phyloP scores from a whole-genome alignment of 2,888 invertebrate species.

The Lamproptera curius region DNA sequence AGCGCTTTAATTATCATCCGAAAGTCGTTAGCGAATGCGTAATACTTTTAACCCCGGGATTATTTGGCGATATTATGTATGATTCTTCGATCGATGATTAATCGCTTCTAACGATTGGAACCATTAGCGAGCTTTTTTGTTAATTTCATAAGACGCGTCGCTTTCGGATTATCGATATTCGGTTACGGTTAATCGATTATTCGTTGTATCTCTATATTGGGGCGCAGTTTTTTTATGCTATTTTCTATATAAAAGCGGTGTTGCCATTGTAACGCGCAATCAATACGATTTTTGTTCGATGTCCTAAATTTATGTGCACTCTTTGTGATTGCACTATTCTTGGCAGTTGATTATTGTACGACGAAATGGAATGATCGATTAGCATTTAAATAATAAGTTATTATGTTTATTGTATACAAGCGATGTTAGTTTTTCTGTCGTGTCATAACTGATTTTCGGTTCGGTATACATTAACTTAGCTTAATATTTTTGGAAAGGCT shows the following conservation, averaged over 20 bases:
- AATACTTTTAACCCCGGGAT: conserved; percentile 3
- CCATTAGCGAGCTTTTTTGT: conserved; percentile 65
- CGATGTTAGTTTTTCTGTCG: no score
- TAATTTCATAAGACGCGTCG: conserved; percentile 42
- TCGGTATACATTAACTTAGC: no score
- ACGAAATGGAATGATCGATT: no score
- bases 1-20: conserved; percentile 8
- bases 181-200: conserved; percentile 4
- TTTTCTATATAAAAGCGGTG: background rate
- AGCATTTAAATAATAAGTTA: no score
- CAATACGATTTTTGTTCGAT: background rate
- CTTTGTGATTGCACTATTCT: conserved; percentile 4
- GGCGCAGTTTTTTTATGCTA: background rate
- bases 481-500: no score
- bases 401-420: no score
- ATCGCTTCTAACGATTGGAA: conserved; percentile 64
- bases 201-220: background rate
- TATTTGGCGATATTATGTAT: background rate
- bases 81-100: conserved; percentile 61
- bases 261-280: background rate
- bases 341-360: no score
- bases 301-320: background rate
- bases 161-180: conserved; percentile 8
- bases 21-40: conserved; percentile 10
- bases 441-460: no score